phyloP scores from a whole-genome alignment of 2,113 vertebrate species.

The Suricata suricatta region DNA sequence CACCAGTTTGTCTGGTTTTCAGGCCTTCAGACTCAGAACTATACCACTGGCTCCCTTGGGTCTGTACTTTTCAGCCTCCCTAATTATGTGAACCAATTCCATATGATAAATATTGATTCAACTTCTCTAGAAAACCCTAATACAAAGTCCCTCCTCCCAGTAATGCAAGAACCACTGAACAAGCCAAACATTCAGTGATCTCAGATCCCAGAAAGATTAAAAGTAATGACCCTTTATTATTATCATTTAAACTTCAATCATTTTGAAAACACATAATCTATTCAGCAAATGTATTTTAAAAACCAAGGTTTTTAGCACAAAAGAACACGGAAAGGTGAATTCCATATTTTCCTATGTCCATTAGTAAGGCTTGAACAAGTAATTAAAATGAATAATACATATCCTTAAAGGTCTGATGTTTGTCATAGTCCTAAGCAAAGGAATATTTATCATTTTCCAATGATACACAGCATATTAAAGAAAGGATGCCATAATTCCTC shows the following conservation, averaged over 20 bases:
- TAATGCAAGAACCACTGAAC: not conserved
- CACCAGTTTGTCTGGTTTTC: not conserved
- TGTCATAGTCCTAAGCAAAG: slow-evolving; percentile 44
- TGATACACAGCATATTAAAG: not conserved
- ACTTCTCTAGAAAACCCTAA: not conserved
- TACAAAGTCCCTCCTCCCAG: not conserved
- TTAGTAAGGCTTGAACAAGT: slow-evolving; percentile 1
- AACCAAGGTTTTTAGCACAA: not conserved
- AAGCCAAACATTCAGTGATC: not conserved
- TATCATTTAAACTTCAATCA: not conserved
- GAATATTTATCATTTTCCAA: not conserved
- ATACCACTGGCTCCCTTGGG: not conserved
- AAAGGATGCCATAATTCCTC: not conserved
- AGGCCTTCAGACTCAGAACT: not conserved
- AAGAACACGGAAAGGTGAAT: not conserved
- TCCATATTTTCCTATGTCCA: not conserved
- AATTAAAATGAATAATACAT: slow-evolving; percentile 33
- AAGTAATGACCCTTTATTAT: not conserved
- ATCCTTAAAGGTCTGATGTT: not conserved
- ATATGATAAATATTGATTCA: not conserved
- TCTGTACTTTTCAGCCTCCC: not conserved
- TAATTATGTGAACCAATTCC: not conserved
- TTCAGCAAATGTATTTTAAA: not conserved
- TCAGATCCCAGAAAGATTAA: slow-evolving; percentile 11
- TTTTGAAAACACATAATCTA: slow-evolving; percentile 11